Conservation (phyloP, 2,797 vertebrate species). For the Denticeps clupeoides region DNA sequence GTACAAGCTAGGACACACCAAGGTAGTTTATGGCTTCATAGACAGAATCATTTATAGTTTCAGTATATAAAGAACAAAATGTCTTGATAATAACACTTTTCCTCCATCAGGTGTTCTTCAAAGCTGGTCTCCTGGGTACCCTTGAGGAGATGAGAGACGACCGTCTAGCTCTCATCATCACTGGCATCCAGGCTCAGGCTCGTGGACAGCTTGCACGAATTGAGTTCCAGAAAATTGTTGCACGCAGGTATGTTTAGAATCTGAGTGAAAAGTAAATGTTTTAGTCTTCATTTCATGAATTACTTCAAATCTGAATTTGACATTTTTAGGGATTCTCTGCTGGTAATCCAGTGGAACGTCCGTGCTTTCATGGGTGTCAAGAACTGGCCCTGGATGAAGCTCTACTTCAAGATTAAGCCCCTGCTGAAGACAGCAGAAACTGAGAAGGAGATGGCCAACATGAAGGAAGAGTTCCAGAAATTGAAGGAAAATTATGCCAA, state of each 20-base stretch:
- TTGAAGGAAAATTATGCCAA: conserved; percentile 39
- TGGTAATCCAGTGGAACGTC: conserved; percentile 65
- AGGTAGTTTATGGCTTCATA: too few species aligned
- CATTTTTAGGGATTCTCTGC: conserved; percentile 41
- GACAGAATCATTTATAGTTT: not conserved
- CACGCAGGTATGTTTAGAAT: conserved; percentile 32
- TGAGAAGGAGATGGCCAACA: conserved; percentile 64
- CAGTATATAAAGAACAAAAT: not conserved
- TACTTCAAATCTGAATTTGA: too few species aligned
- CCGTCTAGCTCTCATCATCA: conserved; percentile 42
- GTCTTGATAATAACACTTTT: not conserved
- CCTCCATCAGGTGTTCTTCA: conserved; percentile 39
- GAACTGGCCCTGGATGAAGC: conserved; percentile 69
- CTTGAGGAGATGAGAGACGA: conserved; percentile 47
- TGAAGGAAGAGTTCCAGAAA: conserved; percentile 78
- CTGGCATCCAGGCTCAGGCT: conserved; percentile 36
- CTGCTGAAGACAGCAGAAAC: conserved; percentile 56
- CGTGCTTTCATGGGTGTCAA: conserved; percentile 69
- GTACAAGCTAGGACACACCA: not conserved
- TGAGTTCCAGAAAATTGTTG: conserved; percentile 45
- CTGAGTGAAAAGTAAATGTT: not conserved
- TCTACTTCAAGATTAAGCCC: conserved; percentile 61
- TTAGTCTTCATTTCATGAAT: too few species aligned
- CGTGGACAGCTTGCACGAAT: conserved; percentile 38
- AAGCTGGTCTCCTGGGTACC: conserved; percentile 39